These are phyloP conservation scores for Mormyrops attenuatus DNA, from an alignment of 2,797 vertebrate genomes.

Conservation along the genomic window DNA sequence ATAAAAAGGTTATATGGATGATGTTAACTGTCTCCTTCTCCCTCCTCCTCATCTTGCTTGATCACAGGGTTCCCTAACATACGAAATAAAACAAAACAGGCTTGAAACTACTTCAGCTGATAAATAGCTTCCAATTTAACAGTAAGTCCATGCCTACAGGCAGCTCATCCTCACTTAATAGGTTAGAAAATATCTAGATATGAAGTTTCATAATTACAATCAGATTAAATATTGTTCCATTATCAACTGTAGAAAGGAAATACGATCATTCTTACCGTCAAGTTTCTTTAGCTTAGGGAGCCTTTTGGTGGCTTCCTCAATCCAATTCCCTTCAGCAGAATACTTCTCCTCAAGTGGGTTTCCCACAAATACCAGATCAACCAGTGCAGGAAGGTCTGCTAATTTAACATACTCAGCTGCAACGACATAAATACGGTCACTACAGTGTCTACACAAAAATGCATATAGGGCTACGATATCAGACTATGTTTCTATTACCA, in stretches of 20 bases:
- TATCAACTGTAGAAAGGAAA: background rate
- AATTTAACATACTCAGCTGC: constrained; percentile 85
- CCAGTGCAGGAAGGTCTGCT: constrained; percentile 76
- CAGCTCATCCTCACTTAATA: background rate
- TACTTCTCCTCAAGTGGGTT: constrained; percentile 92
- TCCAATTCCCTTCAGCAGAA: constrained; percentile 77
- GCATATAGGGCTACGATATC: background rate
- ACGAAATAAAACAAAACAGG: constrained; percentile 52
- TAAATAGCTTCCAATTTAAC: background rate
- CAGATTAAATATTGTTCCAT: background rate
- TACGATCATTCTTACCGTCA: constrained; percentile 67
- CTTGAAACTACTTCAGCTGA: background rate
- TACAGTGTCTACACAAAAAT: background rate
- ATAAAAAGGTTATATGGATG: constrained; percentile 24
- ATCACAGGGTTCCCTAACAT: constrained; percentile 78
- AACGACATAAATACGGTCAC: constrained; percentile 22
- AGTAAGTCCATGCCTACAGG: background rate
- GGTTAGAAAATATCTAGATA: background rate
- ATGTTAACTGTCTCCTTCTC: constrained; percentile 66
- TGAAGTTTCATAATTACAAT: background rate
- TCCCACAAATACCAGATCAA: constrained; percentile 89
- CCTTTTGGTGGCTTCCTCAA: constrained; percentile 82
- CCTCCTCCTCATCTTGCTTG: constrained; percentile 76
- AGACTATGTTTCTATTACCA: background rate
- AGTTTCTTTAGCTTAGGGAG: constrained; percentile 84